Evolutionary conservation across 92 coral and sea anemone genomes (phyloP), one percentile per base, ranked within the genome.

Genomic region (Parazoanthus atlanticus): DNA sequence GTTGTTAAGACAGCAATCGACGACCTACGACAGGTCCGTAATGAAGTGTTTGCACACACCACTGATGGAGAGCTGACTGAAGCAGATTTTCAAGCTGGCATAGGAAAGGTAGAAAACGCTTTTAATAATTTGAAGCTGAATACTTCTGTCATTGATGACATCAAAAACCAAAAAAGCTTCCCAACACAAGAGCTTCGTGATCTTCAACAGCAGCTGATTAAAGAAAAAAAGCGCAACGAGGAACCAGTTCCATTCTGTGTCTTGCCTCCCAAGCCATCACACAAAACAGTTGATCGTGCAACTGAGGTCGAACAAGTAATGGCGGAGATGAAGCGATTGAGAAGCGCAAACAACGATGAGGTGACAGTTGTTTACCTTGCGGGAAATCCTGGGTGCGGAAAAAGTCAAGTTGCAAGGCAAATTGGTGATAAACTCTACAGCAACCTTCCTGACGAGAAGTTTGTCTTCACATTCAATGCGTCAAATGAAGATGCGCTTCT

Each of bases 381-480:
- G 7, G 93, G 93, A 11, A 86, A 88, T 73, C 82, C 91, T 2
- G 91, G 91, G 2, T 83, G 91, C 54, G 91, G 91, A 1, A 90
- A 90, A 58, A 84, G 88, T 73, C 89, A 89, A 66, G 41, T 56
- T 74, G 90, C 88, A 28, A 52, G 88, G 36, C 82, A 74, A 54
- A 9, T 78, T 28, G 91, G 89, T 1, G 38, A 78, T 30, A 28
- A 36, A 33, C 25, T 86, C 74, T 76, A 81, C 36, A 80, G 52
- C 31, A 86, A 47, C 12, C 72, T 26, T 29, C 70, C 46, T 31
- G 52, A 88, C 26, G 32, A 47, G 19, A 29, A 69, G 5, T 88
- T 84, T 72, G 89, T 91, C 25, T 87, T 91, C 78, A 91, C 93
- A 26, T n/a, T 91, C 25, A 84, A 84, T 47, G 93, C 91, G 6